A percentile compares a stretch with the other conserved stretches of the same genome.
Evolutionary conservation across 2,888 invertebrate genomes (phyloP).

Genomic region (Tortricodes alternella): DNA sequence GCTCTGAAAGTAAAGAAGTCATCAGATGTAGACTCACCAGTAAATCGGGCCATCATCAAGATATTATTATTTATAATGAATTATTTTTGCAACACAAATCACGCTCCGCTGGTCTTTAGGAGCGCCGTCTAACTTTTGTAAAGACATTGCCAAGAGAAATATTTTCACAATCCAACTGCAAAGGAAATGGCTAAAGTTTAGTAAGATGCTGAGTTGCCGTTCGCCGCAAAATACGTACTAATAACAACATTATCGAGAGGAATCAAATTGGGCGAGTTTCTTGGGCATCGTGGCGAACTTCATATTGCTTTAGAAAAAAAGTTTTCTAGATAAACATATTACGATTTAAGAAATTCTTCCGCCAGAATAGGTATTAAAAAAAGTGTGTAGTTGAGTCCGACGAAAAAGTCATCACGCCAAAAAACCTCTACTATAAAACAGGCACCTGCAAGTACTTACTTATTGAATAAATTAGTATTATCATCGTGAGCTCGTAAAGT

Average conservation of each 20-base stretch:
- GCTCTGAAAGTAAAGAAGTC: no score
- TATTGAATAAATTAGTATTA: no score
- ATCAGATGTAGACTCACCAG: no score
- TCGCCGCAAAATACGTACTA: conserved; percentile 13
- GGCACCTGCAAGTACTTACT: no score
- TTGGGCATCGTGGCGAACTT: background rate
- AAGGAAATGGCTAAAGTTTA: conserved; percentile 9
- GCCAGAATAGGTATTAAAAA: no score
- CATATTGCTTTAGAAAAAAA: background rate
- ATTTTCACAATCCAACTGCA: background rate
- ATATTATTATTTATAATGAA: no score
- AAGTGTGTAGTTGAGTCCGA: no score
- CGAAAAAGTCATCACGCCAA: no score
- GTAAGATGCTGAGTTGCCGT: background rate
- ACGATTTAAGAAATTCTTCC: background rate
- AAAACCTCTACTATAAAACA: no score
- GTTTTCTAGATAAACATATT: background rate
- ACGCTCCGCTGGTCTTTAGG: no score
- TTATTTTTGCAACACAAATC: no score
- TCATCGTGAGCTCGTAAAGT: background rate
- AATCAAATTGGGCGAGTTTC: conserved; percentile 5
- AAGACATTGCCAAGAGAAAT: background rate
- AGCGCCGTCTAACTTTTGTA: background rate
- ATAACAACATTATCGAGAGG: conserved; percentile 18
- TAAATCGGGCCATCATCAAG: no score